A percentile compares a stretch with the other conserved stretches of the same genome.
These are phyloP conservation scores for Xenopus tropicalis DNA, from an alignment of 2,113 vertebrate genomes.

Conservation along the genomic window DNA sequence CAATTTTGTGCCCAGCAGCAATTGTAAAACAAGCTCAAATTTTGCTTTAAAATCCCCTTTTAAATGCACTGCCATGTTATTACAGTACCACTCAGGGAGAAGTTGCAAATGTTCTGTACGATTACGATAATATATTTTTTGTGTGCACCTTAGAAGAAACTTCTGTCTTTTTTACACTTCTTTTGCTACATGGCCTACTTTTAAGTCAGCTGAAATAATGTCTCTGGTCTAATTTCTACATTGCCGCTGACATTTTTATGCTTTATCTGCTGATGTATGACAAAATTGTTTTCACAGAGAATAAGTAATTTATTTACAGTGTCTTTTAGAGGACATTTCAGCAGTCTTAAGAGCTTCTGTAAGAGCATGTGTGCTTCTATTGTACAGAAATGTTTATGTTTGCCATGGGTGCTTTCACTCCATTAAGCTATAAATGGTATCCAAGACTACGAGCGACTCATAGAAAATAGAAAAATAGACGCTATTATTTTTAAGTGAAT, in stretches of 20 bases:
- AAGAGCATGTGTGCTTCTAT: background rate
- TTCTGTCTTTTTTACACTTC: background rate
- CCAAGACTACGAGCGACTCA: background rate
- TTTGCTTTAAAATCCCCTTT: no score
- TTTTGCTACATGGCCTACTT: slow-evolving; percentile 1
- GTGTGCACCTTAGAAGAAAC: background rate
- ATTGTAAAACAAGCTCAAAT: no score
- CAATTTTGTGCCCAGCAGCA: no score
- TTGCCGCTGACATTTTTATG: slow-evolving; percentile 20
- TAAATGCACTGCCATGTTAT: no score
- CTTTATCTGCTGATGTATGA: slow-evolving; percentile 24
- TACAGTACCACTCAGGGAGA: no score
- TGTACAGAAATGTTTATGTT: slow-evolving; percentile 13
- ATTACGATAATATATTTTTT: no score
- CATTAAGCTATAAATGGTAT: slow-evolving; percentile 24
- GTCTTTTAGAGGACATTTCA: slow-evolving; percentile 5
- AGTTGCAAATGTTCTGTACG: no score
- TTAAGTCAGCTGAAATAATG: slow-evolving; percentile 15
- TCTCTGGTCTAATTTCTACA: slow-evolving; percentile 18
- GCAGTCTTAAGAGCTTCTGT: slow-evolving; percentile 7
- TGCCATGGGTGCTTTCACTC: slow-evolving; percentile 25
- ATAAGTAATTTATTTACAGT: slow-evolving; percentile 13
- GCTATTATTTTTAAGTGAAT: slow-evolving; percentile 1
- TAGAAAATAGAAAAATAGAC: background rate
- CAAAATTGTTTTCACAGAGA: slow-evolving; percentile 19